phyloP scores from a whole-genome alignment of 2,797 vertebrate genomes.

The Cryptoblepharus egeriae region DNA sequence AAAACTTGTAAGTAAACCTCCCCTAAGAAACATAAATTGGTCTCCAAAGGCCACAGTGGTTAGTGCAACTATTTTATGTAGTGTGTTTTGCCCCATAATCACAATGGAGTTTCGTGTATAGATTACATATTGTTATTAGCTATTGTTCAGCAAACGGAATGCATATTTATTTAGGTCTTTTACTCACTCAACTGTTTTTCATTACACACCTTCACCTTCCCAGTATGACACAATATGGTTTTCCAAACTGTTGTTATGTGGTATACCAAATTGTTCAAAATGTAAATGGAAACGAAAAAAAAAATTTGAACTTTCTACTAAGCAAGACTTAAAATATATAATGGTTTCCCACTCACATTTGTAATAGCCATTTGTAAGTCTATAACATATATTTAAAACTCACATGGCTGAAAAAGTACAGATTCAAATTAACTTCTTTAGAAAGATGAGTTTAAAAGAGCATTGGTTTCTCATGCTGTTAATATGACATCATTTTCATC shows the following conservation, averaged over 20 bases:
- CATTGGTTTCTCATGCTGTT: slow-evolving; percentile 53
- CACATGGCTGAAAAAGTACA: slow-evolving; percentile 37
- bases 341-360: slow-evolving; percentile 23
- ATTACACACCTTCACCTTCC: neutral
- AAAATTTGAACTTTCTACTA: neutral
- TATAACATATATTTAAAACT: slow-evolving; percentile 57
- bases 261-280: neutral
- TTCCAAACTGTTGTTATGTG: neutral
- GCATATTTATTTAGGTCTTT: neutral
- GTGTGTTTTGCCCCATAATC: neutral
- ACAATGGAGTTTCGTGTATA: neutral
- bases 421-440: slow-evolving; percentile 47
- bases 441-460: slow-evolving; percentile 63
- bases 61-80: neutral
- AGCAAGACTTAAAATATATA: slow-evolving; percentile 23
- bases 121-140: neutral
- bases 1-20: neutral
- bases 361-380: slow-evolving; percentile 33
- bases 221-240: neutral
- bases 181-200: neutral
- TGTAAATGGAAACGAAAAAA: slow-evolving; percentile 7
- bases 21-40: neutral
- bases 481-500: slow-evolving; percentile 63
- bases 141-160: neutral
- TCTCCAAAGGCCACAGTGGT: neutral